Evolutionary conservation across 2,888 invertebrate species (phyloP).

Genomic region (Fragum sueziense): DNA sequence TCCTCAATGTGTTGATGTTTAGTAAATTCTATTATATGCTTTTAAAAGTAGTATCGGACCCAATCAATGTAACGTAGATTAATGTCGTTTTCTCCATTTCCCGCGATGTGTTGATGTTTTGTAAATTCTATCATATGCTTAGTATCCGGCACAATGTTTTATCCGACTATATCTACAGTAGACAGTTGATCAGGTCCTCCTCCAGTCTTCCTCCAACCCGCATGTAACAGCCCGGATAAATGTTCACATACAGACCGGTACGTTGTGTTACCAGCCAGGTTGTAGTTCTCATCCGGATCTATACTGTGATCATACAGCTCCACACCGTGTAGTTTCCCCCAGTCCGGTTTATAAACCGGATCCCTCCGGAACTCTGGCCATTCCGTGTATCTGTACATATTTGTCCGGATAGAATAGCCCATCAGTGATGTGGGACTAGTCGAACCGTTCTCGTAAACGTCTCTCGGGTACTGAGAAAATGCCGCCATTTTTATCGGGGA

Average conservation of each 20-base stretch:
- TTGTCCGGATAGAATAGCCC: constrained; percentile 68
- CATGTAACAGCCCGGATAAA: constrained; percentile 36
- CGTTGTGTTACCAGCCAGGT: constrained; percentile 84
- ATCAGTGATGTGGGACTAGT: constrained; percentile 30
- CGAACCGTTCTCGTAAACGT: not conserved
- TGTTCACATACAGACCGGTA: constrained; percentile 67
- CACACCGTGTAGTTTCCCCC: constrained; percentile 83
- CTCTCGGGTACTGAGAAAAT: constrained; percentile 66
- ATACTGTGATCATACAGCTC: constrained; percentile 90
- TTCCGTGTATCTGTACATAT: constrained; percentile 63
- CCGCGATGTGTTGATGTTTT: too few species aligned
- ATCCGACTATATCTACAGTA: not conserved
- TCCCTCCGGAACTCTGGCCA: constrained; percentile 50
- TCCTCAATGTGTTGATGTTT: too few species aligned
- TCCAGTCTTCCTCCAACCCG: constrained; percentile 32
- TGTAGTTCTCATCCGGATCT: constrained; percentile 88
- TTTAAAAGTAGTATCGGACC: too few species aligned
- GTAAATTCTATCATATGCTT: too few species aligned
- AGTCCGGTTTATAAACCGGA: constrained; percentile 46
- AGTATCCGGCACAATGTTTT: too few species aligned
- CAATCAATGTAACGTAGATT: too few species aligned
- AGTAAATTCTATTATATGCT: too few species aligned
- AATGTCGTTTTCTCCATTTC: too few species aligned
- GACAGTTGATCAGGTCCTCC: too few species aligned
- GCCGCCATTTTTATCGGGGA: constrained; percentile 45